Evolutionary conservation across 2,888 invertebrate species (phyloP).

Genomic region (Mimachlamys varia): DNA sequence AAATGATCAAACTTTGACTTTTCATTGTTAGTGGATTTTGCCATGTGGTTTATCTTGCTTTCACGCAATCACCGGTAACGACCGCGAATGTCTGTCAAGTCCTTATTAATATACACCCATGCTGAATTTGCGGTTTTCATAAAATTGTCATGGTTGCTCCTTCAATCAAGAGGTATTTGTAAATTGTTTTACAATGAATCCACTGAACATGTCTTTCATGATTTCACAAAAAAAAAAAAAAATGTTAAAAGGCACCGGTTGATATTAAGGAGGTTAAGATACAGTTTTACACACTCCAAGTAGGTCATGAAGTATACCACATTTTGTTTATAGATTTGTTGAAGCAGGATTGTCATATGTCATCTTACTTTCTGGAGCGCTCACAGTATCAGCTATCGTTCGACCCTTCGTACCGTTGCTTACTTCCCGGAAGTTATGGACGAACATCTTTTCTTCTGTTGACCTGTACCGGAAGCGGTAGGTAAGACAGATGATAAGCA

Average conservation of each 20-base stretch:
- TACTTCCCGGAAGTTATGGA: not conserved
- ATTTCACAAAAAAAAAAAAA: not conserved
- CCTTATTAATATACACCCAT: too few species aligned
- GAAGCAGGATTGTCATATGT: not conserved
- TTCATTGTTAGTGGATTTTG: too few species aligned
- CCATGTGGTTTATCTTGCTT: too few species aligned
- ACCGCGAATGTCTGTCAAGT: too few species aligned
- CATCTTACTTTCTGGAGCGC: not conserved
- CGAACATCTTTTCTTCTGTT: not conserved
- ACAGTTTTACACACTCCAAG: not conserved
- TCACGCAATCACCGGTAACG: too few species aligned
- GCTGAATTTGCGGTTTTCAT: too few species aligned
- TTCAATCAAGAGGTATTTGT: too few species aligned
- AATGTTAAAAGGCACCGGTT: too few species aligned
- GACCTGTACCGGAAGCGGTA: slow-evolving; percentile 8
- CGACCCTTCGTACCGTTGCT: not conserved
- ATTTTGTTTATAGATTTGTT: not conserved
- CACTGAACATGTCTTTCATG: not conserved
- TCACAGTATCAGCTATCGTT: not conserved
- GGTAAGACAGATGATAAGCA: not conserved
- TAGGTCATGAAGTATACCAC: not conserved
- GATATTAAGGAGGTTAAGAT: not conserved
- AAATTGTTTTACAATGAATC: too few species aligned
- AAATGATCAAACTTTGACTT: too few species aligned
- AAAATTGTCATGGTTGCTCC: too few species aligned